These are phyloP conservation scores for Stenodema calcarata DNA, from an alignment of 2,888 invertebrate genomes.

Conservation along the genomic window DNA sequence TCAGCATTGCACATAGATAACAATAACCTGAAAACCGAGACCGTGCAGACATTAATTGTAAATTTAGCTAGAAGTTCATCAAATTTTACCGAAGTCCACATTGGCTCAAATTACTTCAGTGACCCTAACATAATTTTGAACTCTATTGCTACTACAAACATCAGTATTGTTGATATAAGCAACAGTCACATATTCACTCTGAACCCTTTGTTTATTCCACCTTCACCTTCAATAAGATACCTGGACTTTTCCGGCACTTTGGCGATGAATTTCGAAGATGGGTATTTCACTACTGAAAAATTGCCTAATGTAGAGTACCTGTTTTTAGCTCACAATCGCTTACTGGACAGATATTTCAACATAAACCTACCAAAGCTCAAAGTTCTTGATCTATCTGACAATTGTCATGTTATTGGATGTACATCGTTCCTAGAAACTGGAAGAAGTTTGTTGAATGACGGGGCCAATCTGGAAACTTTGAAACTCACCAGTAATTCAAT, in stretches of 20 bases:
- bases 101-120: constrained; percentile 64
- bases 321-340: constrained; percentile 65
- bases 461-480: constrained; percentile 26
- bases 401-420: not conserved
- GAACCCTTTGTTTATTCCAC: constrained; percentile 64
- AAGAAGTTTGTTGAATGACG: not conserved
- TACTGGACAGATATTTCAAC: constrained; percentile 57
- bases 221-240: constrained; percentile 66
- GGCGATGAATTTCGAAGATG: constrained; percentile 63
- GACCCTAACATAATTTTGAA: constrained; percentile 64
- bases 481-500: constrained; percentile 37
- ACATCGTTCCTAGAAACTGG: not conserved
- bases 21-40: constrained; percentile 64
- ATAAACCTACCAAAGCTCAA: constrained; percentile 34
- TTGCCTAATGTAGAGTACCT: constrained; percentile 66
- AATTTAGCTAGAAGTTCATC: constrained; percentile 62
- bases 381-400: constrained; percentile 46
- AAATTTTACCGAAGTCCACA: constrained; percentile 64
- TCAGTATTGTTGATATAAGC: constrained; percentile 64
- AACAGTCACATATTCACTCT: constrained; percentile 68
- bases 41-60: constrained; percentile 63
- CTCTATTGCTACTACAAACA: constrained; percentile 65
- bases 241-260: constrained; percentile 66
- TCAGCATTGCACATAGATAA: constrained; percentile 65
- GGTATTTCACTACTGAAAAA: constrained; percentile 63